Percentiles rank a stretch among this genome's conserved stretches.
Evolutionary conservation across 2,797 vertebrate species (phyloP).

Genomic region (Molossus molossus): DNA sequence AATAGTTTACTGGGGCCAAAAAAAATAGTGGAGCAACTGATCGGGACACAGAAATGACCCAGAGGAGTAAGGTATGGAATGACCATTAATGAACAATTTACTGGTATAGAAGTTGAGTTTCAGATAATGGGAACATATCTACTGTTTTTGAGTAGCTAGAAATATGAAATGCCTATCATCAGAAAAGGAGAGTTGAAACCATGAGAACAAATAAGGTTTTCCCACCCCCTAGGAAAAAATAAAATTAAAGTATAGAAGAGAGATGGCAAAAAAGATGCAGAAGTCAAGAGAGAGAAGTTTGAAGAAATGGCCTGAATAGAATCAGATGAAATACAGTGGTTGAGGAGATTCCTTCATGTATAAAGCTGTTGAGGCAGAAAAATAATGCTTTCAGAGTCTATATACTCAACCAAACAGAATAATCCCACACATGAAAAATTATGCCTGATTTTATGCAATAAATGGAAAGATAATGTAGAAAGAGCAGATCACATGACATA

Average conservation of each 20-base stretch:
- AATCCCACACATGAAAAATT: conserved; percentile 8
- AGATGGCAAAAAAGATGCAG: neutral
- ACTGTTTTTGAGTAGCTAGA: neutral
- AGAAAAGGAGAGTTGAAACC: neutral
- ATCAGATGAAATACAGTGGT: neutral
- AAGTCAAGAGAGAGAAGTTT: neutral
- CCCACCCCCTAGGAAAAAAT: fast-evolving
- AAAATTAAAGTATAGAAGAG: conserved; percentile 47
- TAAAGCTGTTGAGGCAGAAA: conserved; percentile 38
- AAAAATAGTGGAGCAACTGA: neutral
- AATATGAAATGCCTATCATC: neutral
- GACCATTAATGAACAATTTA: neutral
- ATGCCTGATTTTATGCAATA: neutral
- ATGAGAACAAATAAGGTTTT: neutral
- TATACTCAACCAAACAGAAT: neutral
- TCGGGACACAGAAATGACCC: neutral
- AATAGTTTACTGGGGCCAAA: neutral
- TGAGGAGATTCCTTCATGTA: neutral
- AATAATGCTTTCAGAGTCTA: neutral
- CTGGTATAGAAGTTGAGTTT: neutral
- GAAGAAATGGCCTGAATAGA: neutral
- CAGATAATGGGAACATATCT: neutral
- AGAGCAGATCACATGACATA: neutral
- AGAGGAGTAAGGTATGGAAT: neutral
- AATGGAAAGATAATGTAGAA: conserved; percentile 57